These are phyloP conservation scores for Oscheius sp. DNA, from an alignment of 2,888 invertebrate genomes.

Conservation along the genomic window DNA sequence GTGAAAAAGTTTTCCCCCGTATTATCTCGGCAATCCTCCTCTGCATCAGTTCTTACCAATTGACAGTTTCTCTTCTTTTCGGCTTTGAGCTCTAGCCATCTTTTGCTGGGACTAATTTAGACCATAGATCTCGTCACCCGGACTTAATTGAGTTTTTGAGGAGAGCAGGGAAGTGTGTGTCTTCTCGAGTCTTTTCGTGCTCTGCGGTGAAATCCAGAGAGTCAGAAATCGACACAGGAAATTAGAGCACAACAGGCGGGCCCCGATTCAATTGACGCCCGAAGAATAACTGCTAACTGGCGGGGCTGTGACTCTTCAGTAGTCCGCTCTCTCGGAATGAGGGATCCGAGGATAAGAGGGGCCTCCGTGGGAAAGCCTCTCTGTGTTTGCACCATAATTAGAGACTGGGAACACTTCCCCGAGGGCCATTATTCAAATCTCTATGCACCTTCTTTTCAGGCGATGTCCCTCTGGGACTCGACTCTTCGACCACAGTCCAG, in stretches of 20 bases:
- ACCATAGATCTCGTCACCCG: background rate
- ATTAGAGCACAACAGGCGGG: slow-evolving; percentile 28
- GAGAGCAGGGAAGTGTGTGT: background rate
- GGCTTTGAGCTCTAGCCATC: background rate
- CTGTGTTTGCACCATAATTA: slow-evolving; percentile 13
- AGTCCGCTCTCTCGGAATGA: background rate
- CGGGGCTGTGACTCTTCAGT: background rate
- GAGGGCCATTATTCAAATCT: no score
- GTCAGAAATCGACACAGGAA: slow-evolving; percentile 22
- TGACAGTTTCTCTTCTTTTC: background rate
- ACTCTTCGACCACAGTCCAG: slow-evolving; percentile 52
- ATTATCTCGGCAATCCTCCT: no score
- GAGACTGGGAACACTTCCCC: background rate
- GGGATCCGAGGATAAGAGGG: background rate
- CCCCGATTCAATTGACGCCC: slow-evolving; percentile 9
- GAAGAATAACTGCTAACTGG: slow-evolving; percentile 33
- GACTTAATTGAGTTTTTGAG: background rate
- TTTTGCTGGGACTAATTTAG: background rate
- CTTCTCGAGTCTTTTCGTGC: background rate
- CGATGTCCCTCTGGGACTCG: slow-evolving; percentile 13
- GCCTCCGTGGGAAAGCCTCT: slow-evolving; percentile 8
- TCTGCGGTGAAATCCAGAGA: no score
- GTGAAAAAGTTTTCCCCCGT: no score
- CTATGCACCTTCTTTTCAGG: background rate
- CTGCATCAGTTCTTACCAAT: background rate